phyloP scores from a whole-genome alignment of 2,113 vertebrate species.

The Strix uralensis region DNA sequence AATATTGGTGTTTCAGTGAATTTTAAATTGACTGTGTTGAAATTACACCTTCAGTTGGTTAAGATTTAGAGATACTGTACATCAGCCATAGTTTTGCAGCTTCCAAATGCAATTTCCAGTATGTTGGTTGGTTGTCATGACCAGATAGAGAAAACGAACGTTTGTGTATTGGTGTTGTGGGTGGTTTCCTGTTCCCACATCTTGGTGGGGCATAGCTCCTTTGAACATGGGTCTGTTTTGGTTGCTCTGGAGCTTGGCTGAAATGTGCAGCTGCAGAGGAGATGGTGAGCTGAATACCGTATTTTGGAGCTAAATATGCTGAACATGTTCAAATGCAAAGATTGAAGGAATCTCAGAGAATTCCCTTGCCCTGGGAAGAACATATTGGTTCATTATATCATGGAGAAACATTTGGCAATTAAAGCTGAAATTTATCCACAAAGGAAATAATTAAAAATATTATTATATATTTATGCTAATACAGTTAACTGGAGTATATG shows the following conservation, averaged over 20 bases:
- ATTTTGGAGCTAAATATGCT: background rate
- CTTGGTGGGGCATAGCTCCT: background rate
- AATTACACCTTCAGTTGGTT: background rate
- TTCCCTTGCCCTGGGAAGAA: background rate
- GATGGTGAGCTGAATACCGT: background rate
- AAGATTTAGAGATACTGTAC: too few species aligned
- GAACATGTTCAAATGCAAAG: background rate
- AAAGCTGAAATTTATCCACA: background rate
- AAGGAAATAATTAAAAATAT: slow-evolving; percentile 27
- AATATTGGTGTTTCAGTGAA: background rate
- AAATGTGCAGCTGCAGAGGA: background rate
- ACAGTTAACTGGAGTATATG: background rate
- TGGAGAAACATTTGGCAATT: background rate
- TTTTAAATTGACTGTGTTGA: background rate
- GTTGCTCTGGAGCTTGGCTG: background rate
- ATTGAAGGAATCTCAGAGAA: background rate
- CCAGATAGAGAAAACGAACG: background rate
- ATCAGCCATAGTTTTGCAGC: background rate
- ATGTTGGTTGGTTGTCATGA: background rate
- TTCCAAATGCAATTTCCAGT: background rate
- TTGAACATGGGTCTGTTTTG: background rate
- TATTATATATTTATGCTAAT: background rate
- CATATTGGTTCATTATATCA: background rate
- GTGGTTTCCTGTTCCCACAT: background rate
- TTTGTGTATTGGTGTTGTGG: background rate